These are phyloP conservation scores for Campopleginae sp. DNA, from an alignment of 2,888 invertebrate genomes.

Conservation along the genomic window DNA sequence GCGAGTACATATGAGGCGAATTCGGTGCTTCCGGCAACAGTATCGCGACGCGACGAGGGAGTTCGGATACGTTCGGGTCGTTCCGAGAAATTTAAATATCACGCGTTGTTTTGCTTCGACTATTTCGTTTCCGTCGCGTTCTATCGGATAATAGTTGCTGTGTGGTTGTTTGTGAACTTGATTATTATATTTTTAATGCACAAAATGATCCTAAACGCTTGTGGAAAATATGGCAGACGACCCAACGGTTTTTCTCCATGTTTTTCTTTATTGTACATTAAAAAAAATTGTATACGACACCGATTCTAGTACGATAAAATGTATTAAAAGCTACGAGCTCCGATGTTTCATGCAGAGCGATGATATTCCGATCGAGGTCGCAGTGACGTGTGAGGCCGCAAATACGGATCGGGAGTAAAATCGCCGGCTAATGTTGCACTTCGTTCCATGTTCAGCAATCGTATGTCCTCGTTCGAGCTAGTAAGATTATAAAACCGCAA, in stretches of 20 bases:
- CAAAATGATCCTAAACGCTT: too few species aligned
- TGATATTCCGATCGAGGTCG: conserved; percentile 63
- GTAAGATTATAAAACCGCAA: conserved; percentile 55
- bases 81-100: conserved; percentile 9
- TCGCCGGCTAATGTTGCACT: conserved; percentile 76
- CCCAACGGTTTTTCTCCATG: conserved; percentile 10
- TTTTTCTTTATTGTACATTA: conserved; percentile 22
- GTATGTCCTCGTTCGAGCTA: conserved; percentile 69
- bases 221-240: too few species aligned
- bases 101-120: neutral
- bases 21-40: conserved; percentile 7
- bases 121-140: neutral
- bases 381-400: conserved; percentile 84
- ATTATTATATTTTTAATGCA: too few species aligned
- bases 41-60: neutral
- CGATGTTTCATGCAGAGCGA: conserved; percentile 48
- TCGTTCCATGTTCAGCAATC: conserved; percentile 72
- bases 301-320: neutral
- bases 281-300: conserved; percentile 42
- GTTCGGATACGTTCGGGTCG: neutral
- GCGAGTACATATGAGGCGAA: neutral
- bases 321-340: neutral
- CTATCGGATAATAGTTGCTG: neutral
- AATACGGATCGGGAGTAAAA: conserved; percentile 84
- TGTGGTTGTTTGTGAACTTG: neutral